phyloP scores from a whole-genome alignment of 2,113 vertebrate genomes.

The Sciurus niger region DNA sequence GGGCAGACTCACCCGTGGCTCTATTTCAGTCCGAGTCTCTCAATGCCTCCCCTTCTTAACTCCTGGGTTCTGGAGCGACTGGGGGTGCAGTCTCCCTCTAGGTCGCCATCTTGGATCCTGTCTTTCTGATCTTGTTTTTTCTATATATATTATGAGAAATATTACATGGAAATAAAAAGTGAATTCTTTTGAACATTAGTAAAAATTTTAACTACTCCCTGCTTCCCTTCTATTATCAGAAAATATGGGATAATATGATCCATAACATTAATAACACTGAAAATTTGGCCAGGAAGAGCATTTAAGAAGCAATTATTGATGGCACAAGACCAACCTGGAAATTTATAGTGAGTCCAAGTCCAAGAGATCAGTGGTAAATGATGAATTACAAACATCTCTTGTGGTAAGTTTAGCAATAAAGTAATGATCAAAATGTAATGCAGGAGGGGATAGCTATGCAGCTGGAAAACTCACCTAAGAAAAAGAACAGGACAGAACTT shows the following conservation, averaged over 20 bases:
- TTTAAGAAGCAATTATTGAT: conserved; percentile 49
- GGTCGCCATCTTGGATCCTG: too few species aligned
- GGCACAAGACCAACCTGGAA: conserved; percentile 37
- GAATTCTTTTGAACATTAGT: conserved; percentile 9
- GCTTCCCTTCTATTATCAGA: conserved; percentile 21
- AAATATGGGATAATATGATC: background rate
- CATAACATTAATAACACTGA: conserved; percentile 46
- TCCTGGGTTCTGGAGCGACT: too few species aligned
- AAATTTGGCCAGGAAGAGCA: background rate
- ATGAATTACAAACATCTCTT: conserved; percentile 37
- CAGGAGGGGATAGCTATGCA: background rate
- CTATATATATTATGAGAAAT: background rate
- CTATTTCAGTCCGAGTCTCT: too few species aligned
- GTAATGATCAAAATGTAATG: background rate
- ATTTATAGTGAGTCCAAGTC: background rate
- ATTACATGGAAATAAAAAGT: conserved; percentile 46
- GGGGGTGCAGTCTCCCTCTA: too few species aligned
- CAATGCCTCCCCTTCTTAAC: too few species aligned
- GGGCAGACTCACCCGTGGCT: too few species aligned
- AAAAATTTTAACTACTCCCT: conserved; percentile 42
- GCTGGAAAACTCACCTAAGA: background rate
- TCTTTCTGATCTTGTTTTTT: conserved; percentile 58
- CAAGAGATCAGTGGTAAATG: conserved; percentile 17
- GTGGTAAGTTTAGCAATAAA: conserved; percentile 50
- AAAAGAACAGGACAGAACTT: background rate